These are phyloP conservation scores for Struthio camelus DNA, from an alignment of 2,113 vertebrate genomes.

Conservation along the genomic window DNA sequence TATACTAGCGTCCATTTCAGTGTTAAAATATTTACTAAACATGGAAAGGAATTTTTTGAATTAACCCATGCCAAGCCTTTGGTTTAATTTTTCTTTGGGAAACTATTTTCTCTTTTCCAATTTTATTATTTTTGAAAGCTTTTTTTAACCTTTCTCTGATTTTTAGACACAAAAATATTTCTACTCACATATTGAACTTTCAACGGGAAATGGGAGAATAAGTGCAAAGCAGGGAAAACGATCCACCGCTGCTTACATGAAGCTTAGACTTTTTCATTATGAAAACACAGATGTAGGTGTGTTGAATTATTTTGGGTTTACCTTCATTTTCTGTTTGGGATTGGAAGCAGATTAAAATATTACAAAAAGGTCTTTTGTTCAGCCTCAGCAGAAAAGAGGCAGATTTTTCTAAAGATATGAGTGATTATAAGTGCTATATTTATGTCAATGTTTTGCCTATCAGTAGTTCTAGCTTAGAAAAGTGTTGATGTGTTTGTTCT, in stretches of 20 bases:
- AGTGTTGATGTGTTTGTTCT: neutral
- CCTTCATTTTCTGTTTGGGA: neutral
- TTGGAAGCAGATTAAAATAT: neutral
- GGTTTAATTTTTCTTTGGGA: neutral
- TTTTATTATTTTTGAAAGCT: neutral
- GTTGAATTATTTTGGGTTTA: neutral
- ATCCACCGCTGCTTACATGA: neutral
- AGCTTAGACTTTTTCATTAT: neutral
- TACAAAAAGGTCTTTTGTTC: neutral
- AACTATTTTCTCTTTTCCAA: neutral
- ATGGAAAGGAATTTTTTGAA: neutral
- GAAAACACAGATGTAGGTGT: neutral
- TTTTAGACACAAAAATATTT: neutral
- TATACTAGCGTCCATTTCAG: neutral
- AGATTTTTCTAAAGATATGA: neutral
- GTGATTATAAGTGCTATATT: neutral
- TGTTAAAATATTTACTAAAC: neutral
- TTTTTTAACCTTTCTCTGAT: neutral
- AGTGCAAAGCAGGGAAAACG: neutral
- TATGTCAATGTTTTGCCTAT: neutral
- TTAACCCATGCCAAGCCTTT: neutral
- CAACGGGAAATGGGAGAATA: neutral
- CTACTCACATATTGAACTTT: neutral
- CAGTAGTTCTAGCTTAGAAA: neutral
- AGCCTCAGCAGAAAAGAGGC: neutral